Base-by-base conservation (phyloP, 1,140 invertebrate genomes). In the Euwallacea fornicatus region DNA sequence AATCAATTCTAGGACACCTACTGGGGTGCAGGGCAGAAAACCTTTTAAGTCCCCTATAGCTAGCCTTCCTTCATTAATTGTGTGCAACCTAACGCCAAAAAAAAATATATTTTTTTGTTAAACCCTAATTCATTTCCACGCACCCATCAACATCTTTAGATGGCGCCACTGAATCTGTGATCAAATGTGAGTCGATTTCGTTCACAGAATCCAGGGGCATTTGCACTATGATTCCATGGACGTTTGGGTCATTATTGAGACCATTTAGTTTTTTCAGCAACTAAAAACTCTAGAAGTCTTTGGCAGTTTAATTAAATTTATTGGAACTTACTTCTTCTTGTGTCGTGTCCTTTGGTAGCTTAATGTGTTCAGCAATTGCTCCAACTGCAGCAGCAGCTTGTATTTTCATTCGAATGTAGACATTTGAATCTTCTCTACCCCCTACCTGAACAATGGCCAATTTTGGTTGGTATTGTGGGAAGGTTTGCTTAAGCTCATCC, bases 211-310 rank as follows among this genome's bases (percentile, higher is more conserved):
- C 96, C 54, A 98, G 84, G 0, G 97, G 97, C 89, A 99, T 94
- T 86, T 98, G 96, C 0, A 98, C 95, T 78, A 98, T 98, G 77
- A 99, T 97, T 33, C 97, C 97, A 84, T 99, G 96, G 58, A 96
- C 87, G 15, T 81, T 84, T 0, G 91, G 87, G 83, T 97, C 93
- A 64, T 88, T 84, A 81, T 99, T 98, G 42, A 98, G 83, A 72
- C 88, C 86, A 44, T 88, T 85, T 13, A 98, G 79, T 83, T 89
- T 86, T 10, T 85, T 81, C 11, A 96, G 78, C 11, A 82, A 58
- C 78, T 81, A 33, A 47, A 71, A 70, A 33, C 4, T 33, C 21
- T 4, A 33, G 1, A 33, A 33, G 21, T 33, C 1, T 33, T 33
- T 33, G 21, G 1, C 21, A 33, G 21, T 33, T 47, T 11, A 2